These are phyloP conservation scores for Montipora efflorescens DNA, from an alignment of 64 coral and sea anemone species.

Conservation along the genomic window DNA sequence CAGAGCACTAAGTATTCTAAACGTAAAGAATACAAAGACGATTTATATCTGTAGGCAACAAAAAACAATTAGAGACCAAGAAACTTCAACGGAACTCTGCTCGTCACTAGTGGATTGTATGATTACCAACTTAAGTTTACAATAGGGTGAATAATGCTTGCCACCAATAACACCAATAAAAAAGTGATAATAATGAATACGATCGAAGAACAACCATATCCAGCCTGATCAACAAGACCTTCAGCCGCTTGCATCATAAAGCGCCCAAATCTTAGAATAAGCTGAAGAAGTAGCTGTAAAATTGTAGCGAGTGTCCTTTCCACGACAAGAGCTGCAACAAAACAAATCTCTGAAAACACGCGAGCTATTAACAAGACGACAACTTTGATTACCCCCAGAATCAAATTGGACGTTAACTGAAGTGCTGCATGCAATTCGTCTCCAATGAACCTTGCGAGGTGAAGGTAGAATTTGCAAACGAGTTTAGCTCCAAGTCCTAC, in stretches of 20 bases:
- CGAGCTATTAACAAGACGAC: slow-evolving; percentile 7
- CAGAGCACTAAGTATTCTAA: no score
- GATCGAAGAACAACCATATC: not conserved
- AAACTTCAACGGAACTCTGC: no score
- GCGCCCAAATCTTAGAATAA: not conserved
- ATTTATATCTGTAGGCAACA: no score
- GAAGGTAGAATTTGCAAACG: not conserved
- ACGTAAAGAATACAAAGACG: no score
- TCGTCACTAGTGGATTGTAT: no score
- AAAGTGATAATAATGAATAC: not conserved
- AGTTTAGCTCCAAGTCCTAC: not conserved
- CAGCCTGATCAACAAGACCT: slow-evolving; percentile 15
- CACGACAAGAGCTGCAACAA: not conserved
- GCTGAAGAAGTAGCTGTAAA: slow-evolving; percentile 12
- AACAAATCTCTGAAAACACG: slow-evolving; percentile 6
- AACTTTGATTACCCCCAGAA: slow-evolving; percentile 5
- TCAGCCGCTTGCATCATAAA: not conserved
- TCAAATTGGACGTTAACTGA: not conserved
- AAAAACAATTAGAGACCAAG: no score
- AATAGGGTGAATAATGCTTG: not conserved
- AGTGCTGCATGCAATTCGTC: not conserved
- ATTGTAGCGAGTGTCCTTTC: slow-evolving; percentile 1
- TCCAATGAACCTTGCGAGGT: not conserved
- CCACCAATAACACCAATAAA: not conserved
- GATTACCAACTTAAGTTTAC: no score